Evolutionary conservation across 2,888 invertebrate species (phyloP).

Genomic region (Alviniconcha strummeri): DNA sequence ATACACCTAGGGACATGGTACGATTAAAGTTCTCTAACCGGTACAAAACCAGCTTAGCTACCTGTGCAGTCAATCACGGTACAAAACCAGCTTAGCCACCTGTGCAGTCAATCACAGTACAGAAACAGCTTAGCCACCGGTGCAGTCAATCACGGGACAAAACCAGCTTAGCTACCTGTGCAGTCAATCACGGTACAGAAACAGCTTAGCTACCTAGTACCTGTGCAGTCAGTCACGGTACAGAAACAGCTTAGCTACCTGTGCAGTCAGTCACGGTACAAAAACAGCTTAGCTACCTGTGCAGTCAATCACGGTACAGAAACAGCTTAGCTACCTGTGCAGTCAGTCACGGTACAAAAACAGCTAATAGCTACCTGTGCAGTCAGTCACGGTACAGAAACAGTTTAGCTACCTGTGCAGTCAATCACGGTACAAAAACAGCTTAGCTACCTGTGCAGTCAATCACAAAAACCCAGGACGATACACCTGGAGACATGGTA

Average conservation of each 20-base stretch:
- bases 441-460: constrained; percentile 64
- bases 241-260: background rate
- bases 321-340: constrained; percentile 53
- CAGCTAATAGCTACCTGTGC: no score
- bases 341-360: constrained; percentile 59
- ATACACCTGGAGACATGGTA: constrained; percentile 61
- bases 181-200: no score
- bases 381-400: no score
- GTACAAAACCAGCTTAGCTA: no score
- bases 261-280: background rate
- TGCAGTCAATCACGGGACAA: constrained; percentile 35
- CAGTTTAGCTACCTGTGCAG: constrained; percentile 52
- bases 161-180: no score
- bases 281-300: background rate
- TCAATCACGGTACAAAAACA: background rate
- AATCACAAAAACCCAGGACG: constrained; percentile 67
- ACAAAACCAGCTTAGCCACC: no score
- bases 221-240: constrained; percentile 59
- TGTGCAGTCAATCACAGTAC: no score
- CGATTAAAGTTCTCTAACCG: constrained; percentile 61
- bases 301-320: background rate
- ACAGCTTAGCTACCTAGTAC: constrained; percentile 23
- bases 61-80: no score
- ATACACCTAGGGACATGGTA: constrained; percentile 61
- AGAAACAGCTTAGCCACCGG: no score